Evolutionary conservation across 64 coral and sea anemone genomes (phyloP).

Genomic region (Trachythela sp.): DNA sequence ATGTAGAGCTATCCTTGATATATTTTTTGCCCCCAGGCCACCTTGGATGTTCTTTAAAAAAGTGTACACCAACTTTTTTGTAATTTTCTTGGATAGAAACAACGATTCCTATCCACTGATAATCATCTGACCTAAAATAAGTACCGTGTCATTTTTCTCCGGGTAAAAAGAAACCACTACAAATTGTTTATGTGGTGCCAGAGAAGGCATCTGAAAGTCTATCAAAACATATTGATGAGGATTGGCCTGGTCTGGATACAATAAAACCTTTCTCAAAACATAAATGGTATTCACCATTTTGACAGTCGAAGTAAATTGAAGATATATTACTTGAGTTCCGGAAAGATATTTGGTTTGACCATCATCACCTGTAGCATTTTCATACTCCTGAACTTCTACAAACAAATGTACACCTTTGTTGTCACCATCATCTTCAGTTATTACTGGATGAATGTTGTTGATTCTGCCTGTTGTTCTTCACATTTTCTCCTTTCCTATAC

Average conservation of each 20-base stretch:
- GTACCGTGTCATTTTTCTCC: conserved; percentile 41
- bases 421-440: conserved; percentile 29
- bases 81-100: conserved; percentile 47
- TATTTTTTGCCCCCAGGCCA: conserved; percentile 55
- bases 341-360: conserved; percentile 38
- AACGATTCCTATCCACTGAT: conserved; percentile 47
- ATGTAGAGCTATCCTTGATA: conserved; percentile 51
- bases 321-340: conserved; percentile 46
- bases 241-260: conserved; percentile 46
- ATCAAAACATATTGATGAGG: conserved; percentile 47
- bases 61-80: conserved; percentile 53
- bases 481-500: conserved; percentile 55
- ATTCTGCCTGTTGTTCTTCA: conserved; percentile 52
- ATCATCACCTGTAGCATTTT: conserved; percentile 44
- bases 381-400: conserved; percentile 52
- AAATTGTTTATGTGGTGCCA: conserved; percentile 54
- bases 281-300: conserved; percentile 38
- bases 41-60: conserved; percentile 71
- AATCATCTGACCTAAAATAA: conserved; percentile 47
- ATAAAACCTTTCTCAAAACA: conserved; percentile 55
- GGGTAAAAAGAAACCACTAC: conserved; percentile 56
- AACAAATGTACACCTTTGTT: conserved; percentile 48
- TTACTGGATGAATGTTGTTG: conserved; percentile 41
- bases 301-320: conserved; percentile 37
- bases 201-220: conserved; percentile 48